Percentiles rank a stretch among this genome's conserved stretches.
Evolutionary conservation across 2,888 invertebrate genomes (phyloP).

Genomic region (Idaea aversata): DNA sequence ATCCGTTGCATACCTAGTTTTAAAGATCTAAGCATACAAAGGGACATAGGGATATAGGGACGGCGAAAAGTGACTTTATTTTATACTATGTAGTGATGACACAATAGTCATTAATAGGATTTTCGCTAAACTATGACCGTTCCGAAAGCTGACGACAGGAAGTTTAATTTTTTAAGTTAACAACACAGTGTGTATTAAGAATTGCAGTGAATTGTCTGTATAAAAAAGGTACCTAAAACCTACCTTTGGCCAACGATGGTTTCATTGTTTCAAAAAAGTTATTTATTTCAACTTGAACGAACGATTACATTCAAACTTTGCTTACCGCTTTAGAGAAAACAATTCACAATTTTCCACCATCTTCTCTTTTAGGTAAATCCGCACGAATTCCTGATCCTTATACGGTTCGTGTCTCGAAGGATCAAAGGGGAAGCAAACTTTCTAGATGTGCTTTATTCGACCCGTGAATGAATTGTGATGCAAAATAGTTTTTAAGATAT

Average conservation of each 20-base stretch:
- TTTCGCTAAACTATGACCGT: too few species aligned
- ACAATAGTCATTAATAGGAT: too few species aligned
- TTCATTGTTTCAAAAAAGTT: background rate
- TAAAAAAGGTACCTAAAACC: background rate
- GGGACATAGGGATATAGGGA: too few species aligned
- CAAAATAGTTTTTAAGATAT: conserved; percentile 9
- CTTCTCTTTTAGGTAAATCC: conserved; percentile 70
- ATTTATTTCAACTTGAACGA: conserved; percentile 20
- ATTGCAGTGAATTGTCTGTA: background rate
- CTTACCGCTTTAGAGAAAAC: conserved; percentile 63
- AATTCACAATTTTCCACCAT: conserved; percentile 66
- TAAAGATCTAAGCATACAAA: too few species aligned
- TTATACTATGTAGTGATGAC: too few species aligned
- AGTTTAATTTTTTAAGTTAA: too few species aligned
- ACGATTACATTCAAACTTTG: conserved; percentile 56
- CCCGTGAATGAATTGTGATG: conserved; percentile 10
- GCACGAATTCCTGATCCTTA: conserved; percentile 70
- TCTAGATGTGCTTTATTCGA: conserved; percentile 40
- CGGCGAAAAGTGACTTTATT: too few species aligned
- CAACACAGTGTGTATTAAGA: too few species aligned
- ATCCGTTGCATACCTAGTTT: too few species aligned
- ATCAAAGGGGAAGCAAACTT: conserved; percentile 51
- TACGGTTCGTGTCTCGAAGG: conserved; percentile 57
- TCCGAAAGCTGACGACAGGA: too few species aligned
- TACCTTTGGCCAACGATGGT: background rate